phyloP scores from a whole-genome alignment of 2,797 vertebrate species.

The Gymnothorax reevesii region DNA sequence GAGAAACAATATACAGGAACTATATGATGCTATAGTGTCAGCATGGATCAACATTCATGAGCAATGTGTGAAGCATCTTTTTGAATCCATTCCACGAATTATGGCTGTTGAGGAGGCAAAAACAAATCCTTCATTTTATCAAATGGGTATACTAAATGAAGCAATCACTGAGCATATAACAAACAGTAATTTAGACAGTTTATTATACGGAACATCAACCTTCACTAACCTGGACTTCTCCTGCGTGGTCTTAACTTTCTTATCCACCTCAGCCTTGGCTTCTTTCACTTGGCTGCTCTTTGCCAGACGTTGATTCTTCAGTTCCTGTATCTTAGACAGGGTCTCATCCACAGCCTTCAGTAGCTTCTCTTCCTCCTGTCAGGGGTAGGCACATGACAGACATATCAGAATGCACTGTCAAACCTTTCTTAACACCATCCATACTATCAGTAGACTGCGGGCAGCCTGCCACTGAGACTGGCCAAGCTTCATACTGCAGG shows the following conservation, averaged over 20 bases:
- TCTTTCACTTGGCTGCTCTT: conserved; percentile 70
- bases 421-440: neutral
- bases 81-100: no score
- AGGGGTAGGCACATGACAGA: conserved; percentile 6
- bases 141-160: neutral
- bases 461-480: no score
- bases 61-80: no score
- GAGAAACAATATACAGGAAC: no score
- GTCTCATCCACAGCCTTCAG: conserved; percentile 71
- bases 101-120: no score
- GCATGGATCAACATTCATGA: no score
- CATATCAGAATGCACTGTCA: neutral
- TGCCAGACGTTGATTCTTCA: conserved; percentile 65
- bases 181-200: neutral
- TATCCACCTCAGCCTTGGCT: conserved; percentile 76
- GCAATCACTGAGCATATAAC: neutral
- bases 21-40: no score
- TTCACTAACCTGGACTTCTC: conserved; percentile 76
- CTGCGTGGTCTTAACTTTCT: conserved; percentile 68
- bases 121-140: neutral
- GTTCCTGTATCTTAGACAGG: conserved; percentile 66
- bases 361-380: conserved; percentile 79
- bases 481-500: no score
- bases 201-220: neutral
- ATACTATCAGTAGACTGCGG: no score